These are phyloP conservation scores for Oplegnathus fasciatus DNA, from an alignment of 2,113 vertebrate species.

Conservation along the genomic window DNA sequence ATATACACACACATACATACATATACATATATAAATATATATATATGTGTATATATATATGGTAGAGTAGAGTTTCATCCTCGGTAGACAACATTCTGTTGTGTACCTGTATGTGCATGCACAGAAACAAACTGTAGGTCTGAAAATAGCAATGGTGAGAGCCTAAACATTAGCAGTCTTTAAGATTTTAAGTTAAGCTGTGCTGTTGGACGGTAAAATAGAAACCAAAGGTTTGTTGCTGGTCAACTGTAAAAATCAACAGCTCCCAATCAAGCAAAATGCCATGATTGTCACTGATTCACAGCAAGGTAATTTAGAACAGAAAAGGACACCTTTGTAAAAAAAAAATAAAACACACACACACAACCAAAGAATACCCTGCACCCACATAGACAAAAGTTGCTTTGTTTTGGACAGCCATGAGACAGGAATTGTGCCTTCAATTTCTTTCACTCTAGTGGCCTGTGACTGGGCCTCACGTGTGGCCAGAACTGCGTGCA, in stretches of 20 bases:
- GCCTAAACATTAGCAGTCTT: background rate
- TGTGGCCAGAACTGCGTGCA: conserved; percentile 6
- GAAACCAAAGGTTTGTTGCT: background rate
- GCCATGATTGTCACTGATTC: background rate
- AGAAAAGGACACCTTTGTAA: background rate
- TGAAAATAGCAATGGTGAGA: background rate
- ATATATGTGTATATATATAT: no score
- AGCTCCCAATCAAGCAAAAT: background rate
- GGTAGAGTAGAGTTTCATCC: background rate
- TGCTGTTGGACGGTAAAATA: background rate
- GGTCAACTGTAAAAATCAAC: background rate
- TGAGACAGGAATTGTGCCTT: conserved; percentile 15
- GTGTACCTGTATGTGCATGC: background rate
- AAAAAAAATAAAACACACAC: background rate
- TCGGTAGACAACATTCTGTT: no score
- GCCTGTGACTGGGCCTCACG: conserved; percentile 1
- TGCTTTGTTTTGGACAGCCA: conserved; percentile 22
- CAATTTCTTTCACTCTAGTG: background rate
- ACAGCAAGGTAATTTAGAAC: background rate
- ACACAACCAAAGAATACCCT: background rate
- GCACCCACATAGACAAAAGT: background rate
- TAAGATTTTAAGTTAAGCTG: background rate
- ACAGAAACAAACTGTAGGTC: background rate
- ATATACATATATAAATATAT: no score
- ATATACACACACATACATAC: no score